Conservation (phyloP, 2,888 invertebrate genomes). For the Petrophora chlorosata region DNA sequence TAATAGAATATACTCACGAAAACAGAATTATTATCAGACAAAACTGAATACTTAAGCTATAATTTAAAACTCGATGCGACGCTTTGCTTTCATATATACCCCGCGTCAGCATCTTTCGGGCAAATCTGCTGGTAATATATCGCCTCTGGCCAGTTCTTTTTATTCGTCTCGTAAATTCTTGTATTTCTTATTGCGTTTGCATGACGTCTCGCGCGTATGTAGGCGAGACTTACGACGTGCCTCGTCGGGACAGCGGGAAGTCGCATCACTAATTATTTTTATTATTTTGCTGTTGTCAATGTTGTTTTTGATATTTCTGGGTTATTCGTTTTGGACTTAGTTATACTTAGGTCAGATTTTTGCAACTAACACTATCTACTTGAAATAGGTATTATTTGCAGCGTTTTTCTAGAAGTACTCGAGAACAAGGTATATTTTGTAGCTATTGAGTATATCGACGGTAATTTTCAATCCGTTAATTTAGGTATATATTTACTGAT, state of each 20-base stretch:
- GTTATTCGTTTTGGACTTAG: too few species aligned
- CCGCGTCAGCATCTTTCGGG: conserved; percentile 61
- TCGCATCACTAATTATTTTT: conserved; percentile 65
- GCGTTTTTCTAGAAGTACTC: too few species aligned
- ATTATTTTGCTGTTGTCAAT: conserved; percentile 39
- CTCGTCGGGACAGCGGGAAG: conserved; percentile 46
- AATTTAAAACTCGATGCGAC: conserved; percentile 30
- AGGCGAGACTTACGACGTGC: conserved; percentile 57
- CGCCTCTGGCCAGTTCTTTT: conserved; percentile 53
- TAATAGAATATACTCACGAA: conserved; percentile 3
- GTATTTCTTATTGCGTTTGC: conserved; percentile 62
- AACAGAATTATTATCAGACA: conserved; percentile 24
- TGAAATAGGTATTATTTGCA: too few species aligned
- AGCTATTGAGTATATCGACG: too few species aligned
- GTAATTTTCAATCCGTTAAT: too few species aligned
- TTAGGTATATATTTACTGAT: too few species aligned
- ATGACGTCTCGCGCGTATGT: conserved; percentile 55
- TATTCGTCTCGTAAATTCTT: conserved; percentile 57
- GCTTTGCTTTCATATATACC: conserved; percentile 46
- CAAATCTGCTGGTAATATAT: conserved; percentile 63
- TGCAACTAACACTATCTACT: too few species aligned
- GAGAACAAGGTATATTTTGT: too few species aligned
- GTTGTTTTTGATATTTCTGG: conserved; percentile 19
- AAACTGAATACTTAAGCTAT: conserved; percentile 2
- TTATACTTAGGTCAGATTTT: too few species aligned